phyloP scores from a whole-genome alignment of 2,113 vertebrate genomes.

The Gila orcuttii region DNA sequence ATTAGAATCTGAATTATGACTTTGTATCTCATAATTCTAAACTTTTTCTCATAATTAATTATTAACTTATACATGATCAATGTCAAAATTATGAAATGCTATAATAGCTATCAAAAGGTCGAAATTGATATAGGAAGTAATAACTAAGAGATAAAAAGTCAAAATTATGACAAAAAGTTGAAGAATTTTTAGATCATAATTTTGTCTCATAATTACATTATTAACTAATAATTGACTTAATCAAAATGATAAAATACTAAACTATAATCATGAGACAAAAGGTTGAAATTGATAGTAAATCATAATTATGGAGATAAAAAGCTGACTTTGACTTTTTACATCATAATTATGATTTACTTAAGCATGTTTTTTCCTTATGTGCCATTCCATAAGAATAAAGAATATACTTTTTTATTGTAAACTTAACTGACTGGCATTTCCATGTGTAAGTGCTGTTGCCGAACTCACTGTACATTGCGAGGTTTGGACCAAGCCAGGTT shows the following conservation, averaged over 20 bases:
- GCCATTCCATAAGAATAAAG: not conserved
- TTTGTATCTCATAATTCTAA: not conserved
- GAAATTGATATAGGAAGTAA: no score
- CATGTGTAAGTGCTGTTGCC: slow-evolving; percentile 76
- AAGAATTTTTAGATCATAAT: not conserved
- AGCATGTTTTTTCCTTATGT: no score
- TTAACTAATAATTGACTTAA: no score
- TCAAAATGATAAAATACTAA: not conserved
- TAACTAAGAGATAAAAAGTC: no score
- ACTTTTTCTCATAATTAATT: no score
- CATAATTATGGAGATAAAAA: no score
- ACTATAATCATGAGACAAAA: not conserved
- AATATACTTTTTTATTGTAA: not conserved
- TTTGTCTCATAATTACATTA: not conserved
- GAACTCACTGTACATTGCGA: slow-evolving; percentile 87
- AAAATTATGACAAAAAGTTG: no score
- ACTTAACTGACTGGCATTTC: not conserved
- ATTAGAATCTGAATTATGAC: no score
- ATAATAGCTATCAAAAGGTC: no score
- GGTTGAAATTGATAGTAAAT: not conserved
- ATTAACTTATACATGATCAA: no score
- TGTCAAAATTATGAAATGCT: no score
- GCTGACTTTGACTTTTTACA: not conserved
- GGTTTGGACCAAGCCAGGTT: slow-evolving; percentile 89
- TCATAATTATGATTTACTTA: not conserved